Evolutionary conservation across 2,888 invertebrate species (phyloP).

Genomic region (Ornithoptera priamus): DNA sequence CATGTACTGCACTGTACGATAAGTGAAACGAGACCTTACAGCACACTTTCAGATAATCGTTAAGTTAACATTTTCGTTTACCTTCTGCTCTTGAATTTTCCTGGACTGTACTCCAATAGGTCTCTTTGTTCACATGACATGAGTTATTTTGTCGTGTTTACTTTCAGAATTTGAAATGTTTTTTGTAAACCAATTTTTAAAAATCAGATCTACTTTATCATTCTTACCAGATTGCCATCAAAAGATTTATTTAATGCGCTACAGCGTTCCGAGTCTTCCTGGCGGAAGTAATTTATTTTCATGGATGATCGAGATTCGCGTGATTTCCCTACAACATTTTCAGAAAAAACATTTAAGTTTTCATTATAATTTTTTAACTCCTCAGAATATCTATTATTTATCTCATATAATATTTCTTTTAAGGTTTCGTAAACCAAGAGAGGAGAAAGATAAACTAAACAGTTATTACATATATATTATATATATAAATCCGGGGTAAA

Average conservation of each 20-base stretch:
- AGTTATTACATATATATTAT: too few relatives aligned
- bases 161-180: too few relatives aligned
- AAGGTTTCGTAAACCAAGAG: too few relatives aligned
- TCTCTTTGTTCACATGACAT: background rate
- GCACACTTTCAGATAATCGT: background rate
- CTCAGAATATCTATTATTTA: too few relatives aligned
- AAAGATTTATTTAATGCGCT: conserved; percentile 14
- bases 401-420: too few relatives aligned
- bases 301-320: conserved; percentile 7
- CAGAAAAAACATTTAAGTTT: background rate
- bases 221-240: conserved; percentile 6
- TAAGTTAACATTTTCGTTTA: background rate
- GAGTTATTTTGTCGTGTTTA: too few relatives aligned
- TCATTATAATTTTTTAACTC: background rate
- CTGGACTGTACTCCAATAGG: background rate
- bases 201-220: background rate
- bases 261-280: conserved; percentile 13
- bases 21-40: background rate
- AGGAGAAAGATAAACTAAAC: too few relatives aligned
- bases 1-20: background rate
- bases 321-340: background rate
- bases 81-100: background rate
- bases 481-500: too few relatives aligned
- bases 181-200: background rate
- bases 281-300: conserved; percentile 19